phyloP scores from a whole-genome alignment of 2,888 invertebrate genomes.

The Nomada ruficornis region DNA sequence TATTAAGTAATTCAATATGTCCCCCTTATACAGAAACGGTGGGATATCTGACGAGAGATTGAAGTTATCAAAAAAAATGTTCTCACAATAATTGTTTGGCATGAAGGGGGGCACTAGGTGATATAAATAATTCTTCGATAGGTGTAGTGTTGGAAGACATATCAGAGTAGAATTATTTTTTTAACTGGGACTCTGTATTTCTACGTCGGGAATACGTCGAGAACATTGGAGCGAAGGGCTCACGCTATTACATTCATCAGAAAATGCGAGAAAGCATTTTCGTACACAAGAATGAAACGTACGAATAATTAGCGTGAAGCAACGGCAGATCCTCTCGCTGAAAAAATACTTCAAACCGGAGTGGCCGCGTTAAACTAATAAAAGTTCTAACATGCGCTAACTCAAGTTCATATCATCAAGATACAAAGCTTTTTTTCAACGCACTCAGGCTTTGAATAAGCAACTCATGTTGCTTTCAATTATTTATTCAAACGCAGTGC shows the following conservation, averaged over 20 bases:
- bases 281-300: constrained; percentile 3
- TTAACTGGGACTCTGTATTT: no score
- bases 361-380: constrained; percentile 8
- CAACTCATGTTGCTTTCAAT: no score
- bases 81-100: no score
- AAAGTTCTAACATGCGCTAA: constrained; percentile 8
- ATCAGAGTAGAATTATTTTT: no score
- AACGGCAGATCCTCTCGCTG: constrained; percentile 7
- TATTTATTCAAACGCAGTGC: neutral
- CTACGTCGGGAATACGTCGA: no score
- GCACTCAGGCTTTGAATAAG: neutral
- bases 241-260: constrained; percentile 6
- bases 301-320: constrained; percentile 31
- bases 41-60: no score
- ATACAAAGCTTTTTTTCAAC: neutral
- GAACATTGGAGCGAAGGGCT: neutral
- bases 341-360: constrained; percentile 21
- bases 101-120: no score
- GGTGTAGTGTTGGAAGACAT: no score
- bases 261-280: constrained; percentile 19
- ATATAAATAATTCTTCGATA: no score
- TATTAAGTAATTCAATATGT: no score
- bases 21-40: no score
- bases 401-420: neutral
- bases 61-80: no score